Evolutionary conservation across 2,888 invertebrate genomes (phyloP).

Genomic region (Macrosoma leucophasiata): DNA sequence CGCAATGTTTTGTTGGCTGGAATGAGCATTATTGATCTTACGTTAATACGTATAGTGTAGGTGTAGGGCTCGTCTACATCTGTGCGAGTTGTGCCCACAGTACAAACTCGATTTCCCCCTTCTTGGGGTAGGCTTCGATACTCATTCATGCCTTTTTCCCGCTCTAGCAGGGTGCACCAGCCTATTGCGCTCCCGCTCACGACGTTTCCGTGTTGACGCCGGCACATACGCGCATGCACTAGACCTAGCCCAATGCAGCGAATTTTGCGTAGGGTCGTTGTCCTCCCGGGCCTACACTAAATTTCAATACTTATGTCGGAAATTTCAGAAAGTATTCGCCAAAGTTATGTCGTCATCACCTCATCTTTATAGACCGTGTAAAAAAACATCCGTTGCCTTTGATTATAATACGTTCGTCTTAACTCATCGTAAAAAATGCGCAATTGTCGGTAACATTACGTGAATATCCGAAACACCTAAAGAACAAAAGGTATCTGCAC

Average conservation of each 20-base stretch:
- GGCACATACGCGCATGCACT: constrained; percentile 69
- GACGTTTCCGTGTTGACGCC: constrained; percentile 61
- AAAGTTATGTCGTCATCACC: too few species aligned
- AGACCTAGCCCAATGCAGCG: constrained; percentile 76
- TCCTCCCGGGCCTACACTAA: constrained; percentile 41
- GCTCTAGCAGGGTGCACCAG: constrained; percentile 46
- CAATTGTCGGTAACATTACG: constrained; percentile 51
- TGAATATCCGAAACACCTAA: too few species aligned
- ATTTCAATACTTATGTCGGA: constrained; percentile 21
- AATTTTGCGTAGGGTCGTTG: constrained; percentile 76
- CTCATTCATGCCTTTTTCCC: constrained; percentile 73
- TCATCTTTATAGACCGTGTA: too few species aligned
- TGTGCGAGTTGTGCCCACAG: constrained; percentile 62
- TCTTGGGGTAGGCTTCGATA: constrained; percentile 72
- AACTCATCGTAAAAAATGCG: constrained; percentile 45
- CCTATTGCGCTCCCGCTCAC: constrained; percentile 57
- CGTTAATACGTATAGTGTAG: constrained; percentile 39
- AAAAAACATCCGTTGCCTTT: too few species aligned
- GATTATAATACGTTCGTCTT: constrained; percentile 35
- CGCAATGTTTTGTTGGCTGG: too few species aligned
- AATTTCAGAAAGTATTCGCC: constrained; percentile 39
- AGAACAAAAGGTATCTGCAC: constrained; percentile 33
- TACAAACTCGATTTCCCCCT: constrained; percentile 73
- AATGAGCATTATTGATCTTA: constrained; percentile 55
- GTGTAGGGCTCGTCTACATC: constrained; percentile 52